Conservation (phyloP, 2,888 invertebrate species). For the Stenodema calcarata region DNA sequence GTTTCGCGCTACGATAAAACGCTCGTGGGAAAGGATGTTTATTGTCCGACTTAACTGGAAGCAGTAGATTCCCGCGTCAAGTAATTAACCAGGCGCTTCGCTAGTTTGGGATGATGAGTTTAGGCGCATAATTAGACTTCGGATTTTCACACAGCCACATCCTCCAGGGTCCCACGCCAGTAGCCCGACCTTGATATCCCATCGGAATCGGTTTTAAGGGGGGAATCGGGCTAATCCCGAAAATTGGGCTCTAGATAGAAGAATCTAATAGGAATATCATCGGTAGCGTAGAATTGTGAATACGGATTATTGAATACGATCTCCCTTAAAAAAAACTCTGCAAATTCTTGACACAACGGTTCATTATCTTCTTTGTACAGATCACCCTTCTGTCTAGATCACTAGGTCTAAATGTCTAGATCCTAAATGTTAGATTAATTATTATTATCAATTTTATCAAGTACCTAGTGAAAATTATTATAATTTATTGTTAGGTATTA, state of each 20-base stretch:
- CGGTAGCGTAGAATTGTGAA: no score
- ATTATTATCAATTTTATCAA: no score
- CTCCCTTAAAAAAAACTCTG: no score
- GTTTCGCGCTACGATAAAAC: background rate
- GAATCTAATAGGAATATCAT: no score
- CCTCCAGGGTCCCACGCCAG: background rate
- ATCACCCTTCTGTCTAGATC: no score
- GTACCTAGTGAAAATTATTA: no score
- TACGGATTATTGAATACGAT: no score
- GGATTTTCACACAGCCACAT: background rate
- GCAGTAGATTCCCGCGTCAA: background rate
- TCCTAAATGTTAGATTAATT: no score
- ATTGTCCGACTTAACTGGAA: background rate
- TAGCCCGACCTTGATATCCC: background rate
- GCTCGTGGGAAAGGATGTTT: conserved; percentile 16
- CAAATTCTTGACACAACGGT: no score
- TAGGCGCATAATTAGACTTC: background rate
- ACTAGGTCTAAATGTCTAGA: no score
- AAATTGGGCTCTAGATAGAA: background rate
- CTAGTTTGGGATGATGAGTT: conserved; percentile 15
- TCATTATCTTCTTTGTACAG: no score
- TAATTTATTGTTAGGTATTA: no score
- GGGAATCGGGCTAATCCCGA: background rate
- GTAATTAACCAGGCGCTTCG: background rate
- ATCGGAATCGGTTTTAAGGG: background rate